These are phyloP conservation scores for Chaetogeoica ovagalla DNA, from an alignment of 2,888 invertebrate species.

Conservation along the genomic window DNA sequence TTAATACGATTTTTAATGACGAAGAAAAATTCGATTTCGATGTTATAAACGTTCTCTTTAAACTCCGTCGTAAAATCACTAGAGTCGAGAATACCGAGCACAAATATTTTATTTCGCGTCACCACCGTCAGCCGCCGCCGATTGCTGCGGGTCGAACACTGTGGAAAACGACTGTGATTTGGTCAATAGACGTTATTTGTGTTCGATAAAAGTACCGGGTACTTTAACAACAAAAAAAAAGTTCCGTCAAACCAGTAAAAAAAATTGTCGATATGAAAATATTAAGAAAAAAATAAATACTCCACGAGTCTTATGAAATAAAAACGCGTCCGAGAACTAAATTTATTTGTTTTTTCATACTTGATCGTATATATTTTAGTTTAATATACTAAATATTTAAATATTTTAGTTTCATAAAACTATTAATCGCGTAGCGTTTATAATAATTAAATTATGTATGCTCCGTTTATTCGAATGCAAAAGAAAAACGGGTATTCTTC, in stretches of 20 bases:
- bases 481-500: conserved; percentile 3
- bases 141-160: not conserved
- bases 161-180: conserved; percentile 17
- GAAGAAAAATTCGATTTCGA: too few relatives aligned
- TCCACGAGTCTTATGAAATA: not conserved
- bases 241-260: not conserved
- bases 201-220: not conserved
- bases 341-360: not conserved
- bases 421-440: not conserved
- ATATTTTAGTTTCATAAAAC: not conserved
- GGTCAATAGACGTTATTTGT: not conserved
- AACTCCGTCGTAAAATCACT: too few relatives aligned
- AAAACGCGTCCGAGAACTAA: not conserved
- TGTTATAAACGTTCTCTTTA: too few relatives aligned
- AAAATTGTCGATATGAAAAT: not conserved
- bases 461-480: not conserved
- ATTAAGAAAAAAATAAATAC: too few relatives aligned
- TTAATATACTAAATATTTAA: too few relatives aligned
- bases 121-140: too few relatives aligned
- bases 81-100: too few relatives aligned
- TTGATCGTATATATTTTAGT: not conserved
- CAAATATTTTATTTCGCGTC: too few relatives aligned
- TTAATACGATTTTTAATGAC: too few relatives aligned
- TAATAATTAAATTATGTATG: not conserved
- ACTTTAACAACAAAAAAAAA: too few relatives aligned